Conservation (phyloP, 2,888 invertebrate genomes). For the Shargacucullia verbasci region DNA sequence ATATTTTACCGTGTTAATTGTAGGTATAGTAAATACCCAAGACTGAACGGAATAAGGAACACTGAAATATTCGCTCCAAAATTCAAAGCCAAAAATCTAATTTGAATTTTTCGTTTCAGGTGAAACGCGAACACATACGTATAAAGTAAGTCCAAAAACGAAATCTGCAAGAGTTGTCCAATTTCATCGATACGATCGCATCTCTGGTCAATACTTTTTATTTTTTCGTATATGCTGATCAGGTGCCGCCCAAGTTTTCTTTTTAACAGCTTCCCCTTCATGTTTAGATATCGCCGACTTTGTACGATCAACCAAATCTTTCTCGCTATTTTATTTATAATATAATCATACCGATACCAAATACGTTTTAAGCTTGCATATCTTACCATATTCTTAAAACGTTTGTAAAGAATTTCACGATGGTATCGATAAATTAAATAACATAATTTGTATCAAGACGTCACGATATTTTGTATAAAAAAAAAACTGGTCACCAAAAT, state of each 20-base stretch:
- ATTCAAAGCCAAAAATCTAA: slow-evolving; percentile 3
- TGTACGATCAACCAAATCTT: slow-evolving; percentile 60
- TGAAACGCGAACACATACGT: slow-evolving; percentile 13
- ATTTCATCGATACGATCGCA: slow-evolving; percentile 36
- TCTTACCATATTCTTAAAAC: slow-evolving; percentile 2
- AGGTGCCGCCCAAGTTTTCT: slow-evolving; percentile 53
- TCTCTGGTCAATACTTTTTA: slow-evolving; percentile 17
- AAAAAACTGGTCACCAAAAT: no score
- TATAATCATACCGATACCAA: slow-evolving; percentile 49
- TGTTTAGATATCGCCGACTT: slow-evolving; percentile 70
- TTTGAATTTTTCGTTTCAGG: slow-evolving; percentile 27
- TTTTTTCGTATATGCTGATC: slow-evolving; percentile 57
- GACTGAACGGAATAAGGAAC: background rate
- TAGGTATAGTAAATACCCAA: background rate
- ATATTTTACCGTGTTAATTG: no score
- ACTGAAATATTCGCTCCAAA: background rate
- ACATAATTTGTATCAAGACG: no score
- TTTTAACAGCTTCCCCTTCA: slow-evolving; percentile 62
- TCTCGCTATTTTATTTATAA: slow-evolving; percentile 58
- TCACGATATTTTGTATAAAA: no score
- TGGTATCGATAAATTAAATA: no score
- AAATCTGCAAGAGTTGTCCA: slow-evolving; percentile 22
- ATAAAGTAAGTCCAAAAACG: slow-evolving; percentile 22
- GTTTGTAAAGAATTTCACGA: background rate
- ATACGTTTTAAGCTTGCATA: slow-evolving; percentile 6